Evolutionary conservation across 2,888 invertebrate genomes (phyloP).

Genomic region (Drosophila ezoana): DNA sequence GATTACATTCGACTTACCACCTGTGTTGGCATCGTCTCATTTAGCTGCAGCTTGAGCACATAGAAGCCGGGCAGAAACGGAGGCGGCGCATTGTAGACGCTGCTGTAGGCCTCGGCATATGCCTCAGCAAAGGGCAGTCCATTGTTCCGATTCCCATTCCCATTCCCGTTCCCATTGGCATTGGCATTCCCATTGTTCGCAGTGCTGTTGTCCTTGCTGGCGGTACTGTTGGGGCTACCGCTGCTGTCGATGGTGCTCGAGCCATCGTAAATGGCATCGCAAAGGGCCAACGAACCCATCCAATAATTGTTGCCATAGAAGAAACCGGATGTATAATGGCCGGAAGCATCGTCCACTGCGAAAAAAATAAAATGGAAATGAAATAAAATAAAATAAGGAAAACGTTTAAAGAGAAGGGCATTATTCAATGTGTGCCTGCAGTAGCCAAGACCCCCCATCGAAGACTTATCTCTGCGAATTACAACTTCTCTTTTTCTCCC

Average conservation of each 20-base stretch:
- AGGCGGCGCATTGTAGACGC: constrained; percentile 85
- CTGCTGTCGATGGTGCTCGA: constrained; percentile 19
- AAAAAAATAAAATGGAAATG: constrained; percentile 60
- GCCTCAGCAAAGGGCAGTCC: constrained; percentile 83
- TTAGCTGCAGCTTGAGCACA: constrained; percentile 87
- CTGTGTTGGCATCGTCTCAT: constrained; percentile 82
- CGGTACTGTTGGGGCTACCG: constrained; percentile 5
- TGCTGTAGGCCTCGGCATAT: constrained; percentile 75
- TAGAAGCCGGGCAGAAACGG: constrained; percentile 90
- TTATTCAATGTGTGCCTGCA: constrained; percentile 27
- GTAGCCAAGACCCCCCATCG: background rate
- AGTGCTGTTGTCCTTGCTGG: constrained; percentile 15
- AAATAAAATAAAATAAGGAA: constrained; percentile 4
- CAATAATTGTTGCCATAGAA: constrained; percentile 94
- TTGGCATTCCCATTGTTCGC: background rate
- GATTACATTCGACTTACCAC: constrained; percentile 72
- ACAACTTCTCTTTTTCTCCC: background rate
- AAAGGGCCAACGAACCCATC: constrained; percentile 91
- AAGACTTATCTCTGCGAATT: background rate
- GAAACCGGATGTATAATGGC: constrained; percentile 91
- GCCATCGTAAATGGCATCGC: constrained; percentile 87
- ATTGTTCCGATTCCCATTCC: constrained; percentile 55
- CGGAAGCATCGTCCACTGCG: constrained; percentile 90
- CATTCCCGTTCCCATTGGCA: constrained; percentile 6
- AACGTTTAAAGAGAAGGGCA: constrained; percentile 59